Evolutionary conservation across 2,888 invertebrate species (phyloP).

Genomic region (Leptopterna dolabrata): DNA sequence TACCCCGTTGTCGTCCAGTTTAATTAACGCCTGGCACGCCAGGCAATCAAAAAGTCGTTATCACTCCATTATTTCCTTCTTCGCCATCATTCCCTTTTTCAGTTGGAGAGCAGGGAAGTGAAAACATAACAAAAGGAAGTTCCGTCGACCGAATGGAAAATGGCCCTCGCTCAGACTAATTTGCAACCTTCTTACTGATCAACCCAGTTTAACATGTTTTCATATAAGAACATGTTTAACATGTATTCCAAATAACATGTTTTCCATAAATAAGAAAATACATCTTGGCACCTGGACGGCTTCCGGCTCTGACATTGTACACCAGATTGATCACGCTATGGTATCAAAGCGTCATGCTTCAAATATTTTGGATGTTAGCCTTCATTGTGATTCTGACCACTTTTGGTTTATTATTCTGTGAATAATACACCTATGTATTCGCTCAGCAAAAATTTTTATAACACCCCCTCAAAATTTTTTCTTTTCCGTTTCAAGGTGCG

Average conservation of each 20-base stretch:
- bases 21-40: conserved; percentile 43
- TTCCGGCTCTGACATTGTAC: not conserved
- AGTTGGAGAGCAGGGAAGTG: conserved; percentile 32
- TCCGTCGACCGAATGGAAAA: conserved; percentile 4
- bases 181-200: conserved; percentile 39
- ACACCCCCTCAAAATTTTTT: no score
- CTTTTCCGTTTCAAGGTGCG: no score
- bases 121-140: conserved; percentile 45
- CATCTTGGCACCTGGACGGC: conserved; percentile 5
- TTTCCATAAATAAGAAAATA: conserved; percentile 3
- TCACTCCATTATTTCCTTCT: conserved; percentile 38
- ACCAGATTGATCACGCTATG: conserved; percentile 22
- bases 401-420: no score
- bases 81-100: conserved; percentile 5
- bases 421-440: no score
- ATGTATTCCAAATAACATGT: no score
- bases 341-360: not conserved
- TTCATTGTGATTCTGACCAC: not conserved
- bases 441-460: no score
- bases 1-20: conserved; percentile 12
- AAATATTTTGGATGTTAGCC: not conserved
- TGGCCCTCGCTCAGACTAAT: conserved; percentile 34
- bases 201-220: no score
- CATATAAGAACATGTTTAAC: no score
- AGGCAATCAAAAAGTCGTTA: conserved; percentile 51